Evolutionary conservation across 2,113 vertebrate genomes (phyloP), one percentile per base, ranked within the genome.

Genomic region (Elanus axillaris): DNA sequence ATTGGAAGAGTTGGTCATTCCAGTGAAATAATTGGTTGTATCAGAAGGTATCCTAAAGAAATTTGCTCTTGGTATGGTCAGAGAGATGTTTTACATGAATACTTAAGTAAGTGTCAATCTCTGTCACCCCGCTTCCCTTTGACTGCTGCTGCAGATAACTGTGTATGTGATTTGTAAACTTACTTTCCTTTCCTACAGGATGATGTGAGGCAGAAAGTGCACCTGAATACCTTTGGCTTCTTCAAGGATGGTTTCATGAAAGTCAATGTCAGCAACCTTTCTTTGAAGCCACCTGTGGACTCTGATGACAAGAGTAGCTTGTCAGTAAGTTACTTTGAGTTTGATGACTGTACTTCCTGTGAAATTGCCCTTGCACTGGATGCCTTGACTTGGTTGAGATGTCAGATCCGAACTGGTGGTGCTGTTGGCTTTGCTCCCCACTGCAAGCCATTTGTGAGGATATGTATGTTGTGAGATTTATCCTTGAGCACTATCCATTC

Each of bases 181-280:
- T 59, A 3, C 20, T 71, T 40, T 34, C 23, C 69, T 93, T 67
- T 93, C 55, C 75, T 69, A 9, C 45, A 99, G 99, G 98, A 98
- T 82, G 99, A 99, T 7, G 97, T 98, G 90, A 98, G 98, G 81
- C 98, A 98, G 77, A 99, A 98, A 68, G 99, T 99, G 58, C 99
- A 99, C 71, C 98, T 99, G 68, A 99, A 99, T 93, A 99, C 98
- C 2, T 99, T 99, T 77, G 99, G 99, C 13, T 99, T 99, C 97
- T 99, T 99, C 98, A 98, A 98, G 95, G 50, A 98, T 16, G 99
- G 98, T 26, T 99, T 96, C 97, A 99, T 99, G 98, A 91, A 13
- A 45, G 98, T 99, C 66, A 98, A 71, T 9, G 98, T 99, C 94
- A 98, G 96, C 64, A 98, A 64, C 88, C 98, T 99, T 27, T 98